phyloP scores from a whole-genome alignment of 2,797 vertebrate genomes.

The Brachyrhaphis roseni region DNA sequence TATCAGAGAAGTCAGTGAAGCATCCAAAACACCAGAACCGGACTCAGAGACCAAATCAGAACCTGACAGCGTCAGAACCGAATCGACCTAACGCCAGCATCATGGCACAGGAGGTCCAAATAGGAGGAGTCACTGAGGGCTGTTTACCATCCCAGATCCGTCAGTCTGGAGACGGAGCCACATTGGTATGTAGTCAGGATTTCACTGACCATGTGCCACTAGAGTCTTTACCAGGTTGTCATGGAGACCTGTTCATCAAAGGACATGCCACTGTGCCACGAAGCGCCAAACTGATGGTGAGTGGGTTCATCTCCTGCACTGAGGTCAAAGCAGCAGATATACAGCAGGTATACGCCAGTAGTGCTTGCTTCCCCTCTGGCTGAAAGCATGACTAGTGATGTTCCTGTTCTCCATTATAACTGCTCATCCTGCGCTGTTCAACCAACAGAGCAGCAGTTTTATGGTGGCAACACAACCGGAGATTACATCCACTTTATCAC shows the following conservation, averaged over 20 bases:
- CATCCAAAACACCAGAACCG: constrained; percentile 5
- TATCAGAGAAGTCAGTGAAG: constrained; percentile 27
- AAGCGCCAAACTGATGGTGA: constrained; percentile 30
- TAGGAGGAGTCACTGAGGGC: not conserved
- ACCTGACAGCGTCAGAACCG: not conserved
- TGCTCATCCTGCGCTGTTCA: not conserved
- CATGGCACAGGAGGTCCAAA: not conserved
- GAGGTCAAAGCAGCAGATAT: not conserved
- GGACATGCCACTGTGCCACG: constrained; percentile 14
- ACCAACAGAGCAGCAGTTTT: not conserved
- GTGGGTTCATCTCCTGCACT: not conserved
- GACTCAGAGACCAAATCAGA: not conserved
- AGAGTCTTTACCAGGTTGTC: constrained; percentile 10
- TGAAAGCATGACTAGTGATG: not conserved
- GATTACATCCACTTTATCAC: not conserved
- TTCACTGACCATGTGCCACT: not conserved
- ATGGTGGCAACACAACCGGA: not conserved
- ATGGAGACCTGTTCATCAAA: constrained; percentile 24
- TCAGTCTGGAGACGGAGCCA: constrained; percentile 17
- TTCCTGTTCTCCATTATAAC: not conserved
- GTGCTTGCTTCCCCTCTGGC: not conserved
- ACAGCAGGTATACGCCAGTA: not conserved
- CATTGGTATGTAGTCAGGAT: not conserved
- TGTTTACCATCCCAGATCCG: not conserved
- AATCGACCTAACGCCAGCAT: not conserved